phyloP scores from a whole-genome alignment of 2,113 vertebrate genomes.

The Catharus minimus region DNA sequence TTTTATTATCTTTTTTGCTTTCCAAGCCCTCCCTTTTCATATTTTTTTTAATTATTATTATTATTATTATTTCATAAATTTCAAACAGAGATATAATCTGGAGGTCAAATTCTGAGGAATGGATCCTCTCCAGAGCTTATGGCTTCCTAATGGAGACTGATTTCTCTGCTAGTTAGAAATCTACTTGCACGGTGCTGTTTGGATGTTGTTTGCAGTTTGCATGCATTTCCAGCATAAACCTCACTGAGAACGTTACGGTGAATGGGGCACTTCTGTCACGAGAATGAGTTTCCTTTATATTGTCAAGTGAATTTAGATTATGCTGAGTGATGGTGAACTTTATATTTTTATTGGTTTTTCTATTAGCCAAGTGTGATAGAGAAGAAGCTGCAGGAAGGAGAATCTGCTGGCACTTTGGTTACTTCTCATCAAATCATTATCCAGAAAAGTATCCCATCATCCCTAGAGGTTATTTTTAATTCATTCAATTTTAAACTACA shows the following conservation, averaged over 20 bases:
- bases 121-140: neutral
- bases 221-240: slow-evolving; percentile 25
- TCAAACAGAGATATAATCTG: neutral
- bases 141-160: neutral
- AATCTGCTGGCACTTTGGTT: slow-evolving; percentile 67
- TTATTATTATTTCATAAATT: neutral
- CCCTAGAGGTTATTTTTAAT: slow-evolving; percentile 75
- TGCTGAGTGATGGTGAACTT: slow-evolving; percentile 57
- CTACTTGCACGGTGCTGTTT: neutral
- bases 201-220: neutral
- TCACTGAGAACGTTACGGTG: neutral
- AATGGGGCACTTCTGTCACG: neutral
- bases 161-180: neutral
- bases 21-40: neutral
- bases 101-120: neutral
- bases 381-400: slow-evolving; percentile 72
- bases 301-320: slow-evolving; percentile 20
- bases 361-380: slow-evolving; percentile 71
- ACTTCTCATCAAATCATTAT: slow-evolving; percentile 78
- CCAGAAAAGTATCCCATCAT: slow-evolving; percentile 77
- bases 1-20: slow-evolving; percentile 43
- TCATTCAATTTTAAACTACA: slow-evolving; percentile 45
- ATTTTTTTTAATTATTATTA: neutral
- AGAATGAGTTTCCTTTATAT: slow-evolving; percentile 18
- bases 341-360: slow-evolving; percentile 73